These are phyloP conservation scores for Ageneiosus marmoratus DNA, from an alignment of 2,113 vertebrate genomes.

Conservation along the genomic window DNA sequence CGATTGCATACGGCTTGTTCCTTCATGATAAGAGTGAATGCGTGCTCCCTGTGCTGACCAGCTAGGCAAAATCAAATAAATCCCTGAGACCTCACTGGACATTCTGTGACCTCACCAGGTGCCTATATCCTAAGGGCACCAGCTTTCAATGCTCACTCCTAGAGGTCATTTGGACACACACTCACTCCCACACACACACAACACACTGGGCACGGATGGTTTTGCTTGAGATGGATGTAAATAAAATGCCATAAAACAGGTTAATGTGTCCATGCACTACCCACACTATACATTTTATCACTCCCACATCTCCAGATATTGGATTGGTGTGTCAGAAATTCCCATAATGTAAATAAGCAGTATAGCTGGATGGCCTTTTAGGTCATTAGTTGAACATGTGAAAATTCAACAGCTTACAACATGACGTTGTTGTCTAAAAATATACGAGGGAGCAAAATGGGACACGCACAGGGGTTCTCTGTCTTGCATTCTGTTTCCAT, in stretches of 20 bases:
- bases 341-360: not conserved
- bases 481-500: constrained; percentile 15
- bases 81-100: constrained; percentile 34
- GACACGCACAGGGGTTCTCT: constrained; percentile 13
- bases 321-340: not conserved
- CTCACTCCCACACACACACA: constrained; percentile 14
- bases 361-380: not conserved
- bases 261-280: not conserved
- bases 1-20: constrained; percentile 55
- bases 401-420: not conserved
- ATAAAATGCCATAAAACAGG: constrained; percentile 21
- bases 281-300: constrained; percentile 12
- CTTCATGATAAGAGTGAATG: constrained; percentile 56
- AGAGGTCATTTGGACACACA: constrained; percentile 41
- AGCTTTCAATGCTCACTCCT: not conserved
- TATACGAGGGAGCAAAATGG: constrained; percentile 1
- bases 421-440: not conserved
- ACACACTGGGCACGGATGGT: constrained; percentile 2
- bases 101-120: constrained; percentile 33
- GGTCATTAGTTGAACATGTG: not conserved
- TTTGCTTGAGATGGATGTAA: constrained; percentile 17
- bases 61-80: constrained; percentile 44
- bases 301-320: constrained; percentile 14
- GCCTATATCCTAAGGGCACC: constrained; percentile 21
- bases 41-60: constrained; percentile 21